Base-by-base conservation (phyloP, 2,797 vertebrate genomes). In the Heterohyrax brucei region DNA sequence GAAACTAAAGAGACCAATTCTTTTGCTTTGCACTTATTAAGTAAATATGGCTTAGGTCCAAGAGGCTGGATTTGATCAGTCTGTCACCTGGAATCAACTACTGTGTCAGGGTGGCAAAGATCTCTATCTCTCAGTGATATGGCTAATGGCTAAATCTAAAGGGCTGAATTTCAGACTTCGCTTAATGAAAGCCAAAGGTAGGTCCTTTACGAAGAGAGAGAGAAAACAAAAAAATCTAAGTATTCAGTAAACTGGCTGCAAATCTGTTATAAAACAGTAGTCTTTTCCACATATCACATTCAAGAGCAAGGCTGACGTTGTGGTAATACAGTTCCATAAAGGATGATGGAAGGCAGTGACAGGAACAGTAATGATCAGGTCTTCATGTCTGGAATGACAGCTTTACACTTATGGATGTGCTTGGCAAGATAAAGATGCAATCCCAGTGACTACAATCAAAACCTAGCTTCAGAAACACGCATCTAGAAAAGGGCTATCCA, bases 1-100 rank as follows among this genome's bases (percentile, higher is more conserved):
- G 82, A 96, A 90, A 94, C n/a, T 62, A 93, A 96, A 87, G 5
- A 83, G 70, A 48, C 78, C 95, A 19, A 78, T 95, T 92, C 90
- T 18, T 53, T 70, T 73, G 86, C 90, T 84, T 87, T 92, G 92
- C 61, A 70, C 56, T 93, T 9, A 78, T 97, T 70, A 87, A 24
- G 10, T 91, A 91, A 64, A 92, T 66, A 59, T 2, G 14, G 68
- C 94, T 91, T 95, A 87, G 39, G 93, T 91, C 21, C 83, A 83
- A 90, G 89, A 93, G 91, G 73, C 30, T 64, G 66, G 33, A 12
- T 93, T 75, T 96, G 73, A 28, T 18, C 0, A 0, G 26, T 30
- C 80, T 86, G 22, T 85, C 68, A 72, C 19, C 22, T 22, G 80
- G 81, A 79, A 53, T 90, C 53, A 53, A 44, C 56, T 89, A 0